These are phyloP conservation scores for Hydrolagus colliei DNA, from an alignment of 2,797 vertebrate species.

Conservation along the genomic window DNA sequence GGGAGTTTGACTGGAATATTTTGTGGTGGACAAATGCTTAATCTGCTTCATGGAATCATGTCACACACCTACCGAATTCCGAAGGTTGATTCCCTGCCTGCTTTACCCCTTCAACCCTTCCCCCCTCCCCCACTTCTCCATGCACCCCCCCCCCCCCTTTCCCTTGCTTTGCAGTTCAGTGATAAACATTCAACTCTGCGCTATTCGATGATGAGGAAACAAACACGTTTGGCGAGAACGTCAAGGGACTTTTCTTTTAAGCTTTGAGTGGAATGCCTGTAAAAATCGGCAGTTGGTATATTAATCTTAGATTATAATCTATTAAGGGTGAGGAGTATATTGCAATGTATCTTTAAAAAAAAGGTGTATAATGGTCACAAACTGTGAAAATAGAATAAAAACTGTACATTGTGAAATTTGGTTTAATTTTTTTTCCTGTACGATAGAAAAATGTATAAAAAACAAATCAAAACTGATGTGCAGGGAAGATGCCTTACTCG, in stretches of 20 bases:
- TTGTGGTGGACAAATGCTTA: constrained; percentile 16
- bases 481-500: constrained; percentile 72
- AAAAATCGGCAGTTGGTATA: constrained; percentile 60
- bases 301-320: constrained; percentile 67
- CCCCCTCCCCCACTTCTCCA: background rate
- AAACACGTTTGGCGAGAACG: constrained; percentile 39
- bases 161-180: constrained; percentile 8
- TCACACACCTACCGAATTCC: constrained; percentile 16
- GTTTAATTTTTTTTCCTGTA: constrained; percentile 60
- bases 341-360: constrained; percentile 70
- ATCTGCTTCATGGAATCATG: constrained; percentile 2
- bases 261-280: constrained; percentile 49
- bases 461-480: constrained; percentile 61
- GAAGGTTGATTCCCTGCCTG: background rate
- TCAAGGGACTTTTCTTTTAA: constrained; percentile 41
- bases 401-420: constrained; percentile 68
- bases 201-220: background rate
- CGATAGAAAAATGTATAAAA: constrained; percentile 64
- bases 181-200: constrained; percentile 17
- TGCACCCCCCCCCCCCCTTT: background rate
- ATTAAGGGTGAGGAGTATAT: constrained; percentile 70
- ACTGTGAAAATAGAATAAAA: constrained; percentile 74
- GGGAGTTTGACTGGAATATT: background rate
- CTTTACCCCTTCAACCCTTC: constrained; percentile 11
- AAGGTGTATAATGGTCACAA: constrained; percentile 74